Evolutionary conservation across 2,113 vertebrate genomes (phyloP).

Genomic region (Chamaetylas fuelleborni): DNA sequence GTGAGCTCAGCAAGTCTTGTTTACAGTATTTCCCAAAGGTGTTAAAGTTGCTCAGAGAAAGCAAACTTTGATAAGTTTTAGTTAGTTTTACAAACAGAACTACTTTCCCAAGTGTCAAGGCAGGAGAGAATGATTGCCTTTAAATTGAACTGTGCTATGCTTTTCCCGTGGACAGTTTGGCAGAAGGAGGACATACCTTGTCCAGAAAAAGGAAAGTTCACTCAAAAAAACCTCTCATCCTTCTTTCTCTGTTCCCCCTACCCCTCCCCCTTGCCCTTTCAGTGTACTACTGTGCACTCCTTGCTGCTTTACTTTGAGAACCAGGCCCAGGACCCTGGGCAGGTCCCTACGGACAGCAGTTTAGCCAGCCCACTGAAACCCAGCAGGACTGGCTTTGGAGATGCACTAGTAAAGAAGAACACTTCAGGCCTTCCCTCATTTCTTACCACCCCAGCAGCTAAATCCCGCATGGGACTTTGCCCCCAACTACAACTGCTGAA

Average conservation of each 20-base stretch:
- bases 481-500: not conserved
- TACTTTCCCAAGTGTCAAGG: not conserved
- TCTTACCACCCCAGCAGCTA: not conserved
- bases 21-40: not conserved
- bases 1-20: not conserved
- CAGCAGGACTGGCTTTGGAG: fast-evolving
- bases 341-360: not conserved
- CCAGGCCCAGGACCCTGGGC: not conserved
- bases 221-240: not conserved
- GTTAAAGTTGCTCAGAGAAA: not conserved
- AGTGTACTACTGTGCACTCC: fast-evolving
- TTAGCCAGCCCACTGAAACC: not conserved
- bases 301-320: not conserved
- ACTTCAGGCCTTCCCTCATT: not conserved
- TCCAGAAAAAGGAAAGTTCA: not conserved
- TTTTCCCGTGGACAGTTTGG: not conserved
- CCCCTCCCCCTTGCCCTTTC: not conserved
- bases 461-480: not conserved
- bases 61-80: not conserved
- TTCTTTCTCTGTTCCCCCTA: not conserved
- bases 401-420: not conserved
- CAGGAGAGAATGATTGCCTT: not conserved
- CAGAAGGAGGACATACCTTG: not conserved
- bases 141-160: not conserved
- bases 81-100: not conserved